Base-by-base conservation (phyloP, 2,797 vertebrate species). In the Sternarchorhynchus goeldii region DNA sequence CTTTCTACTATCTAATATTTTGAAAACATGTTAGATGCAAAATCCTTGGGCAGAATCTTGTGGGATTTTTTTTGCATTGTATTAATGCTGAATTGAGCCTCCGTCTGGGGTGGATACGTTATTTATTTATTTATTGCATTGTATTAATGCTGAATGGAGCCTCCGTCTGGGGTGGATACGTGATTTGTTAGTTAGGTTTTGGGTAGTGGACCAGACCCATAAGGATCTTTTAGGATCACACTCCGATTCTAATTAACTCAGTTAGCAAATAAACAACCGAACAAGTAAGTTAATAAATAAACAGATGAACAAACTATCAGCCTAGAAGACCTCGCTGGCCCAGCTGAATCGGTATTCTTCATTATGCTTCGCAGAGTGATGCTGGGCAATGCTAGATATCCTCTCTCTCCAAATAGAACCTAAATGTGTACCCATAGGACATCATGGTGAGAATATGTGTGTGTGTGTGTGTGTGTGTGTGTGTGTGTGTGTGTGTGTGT, bases 81-180 rank as follows among this genome's bases (percentile, higher is more conserved):
- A 73, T 45, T 12, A n/a, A n/a, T n/a, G 69, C 50, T 45, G 76
- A 36, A 75, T 29, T n/a, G 31, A 75, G 60, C 56, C 58, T 73
- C 67, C 76, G 60, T 39, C 34, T 55, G 68, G 60, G 56, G 4
- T 7, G 29, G 50, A 31, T 50, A 55, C 58, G 39, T 67, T 66
- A 73, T 57, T 62, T 21, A 32, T 45, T 16, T n/a, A n/a, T n/a
- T n/a, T n/a, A n/a, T 41, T 34, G 50, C 39, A 7, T 69, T 60
- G 66, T 31, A 73, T 50, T 12, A 25, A 25, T 25, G 69, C 50
- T 50, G 76, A 36, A 76, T 31, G 17, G 31, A 75, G 60, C 56
- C 58, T 73, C 67, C 76, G 60, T 39, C 34, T 55, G 68, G 60
- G 41, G 4, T 8, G 31, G 50, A 32, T 50, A 56, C 58, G 39